Base-by-base conservation (phyloP, 2,797 vertebrate species). In the Phylloscopus collybita region DNA sequence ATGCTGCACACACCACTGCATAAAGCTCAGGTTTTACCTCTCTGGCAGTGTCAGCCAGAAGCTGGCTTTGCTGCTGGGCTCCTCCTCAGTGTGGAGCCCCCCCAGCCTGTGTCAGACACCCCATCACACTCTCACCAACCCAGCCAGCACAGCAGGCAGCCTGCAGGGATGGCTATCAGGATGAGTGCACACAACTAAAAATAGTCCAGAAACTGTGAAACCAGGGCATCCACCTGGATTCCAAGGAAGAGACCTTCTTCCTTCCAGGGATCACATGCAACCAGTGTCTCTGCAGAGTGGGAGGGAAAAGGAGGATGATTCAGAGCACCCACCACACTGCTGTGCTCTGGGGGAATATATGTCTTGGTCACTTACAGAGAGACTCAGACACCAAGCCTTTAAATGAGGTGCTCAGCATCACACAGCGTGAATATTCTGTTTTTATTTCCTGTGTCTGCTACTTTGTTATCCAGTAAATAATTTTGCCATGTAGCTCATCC, bases 21-120 rank as follows among this genome's bases (percentile, higher is more conserved):
- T 56, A 91, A 92, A 91, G 83, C 95, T 66, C 57, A 25, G 71
- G 73, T 8, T 94, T 97, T 92, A 80, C 54, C 16, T 88, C 81
- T 54, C 18, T 1, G 9, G 78, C 80, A 70, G 64, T 1, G 1
- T 4, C 50, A 78, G 71, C 15, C 65, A 79, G 80, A 42, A 71
- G 29, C 66, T 4, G 3, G 82, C 87, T 93, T 73, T 91, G 82
- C 80, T 95, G 38, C 57, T 4, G 3, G 88, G 61, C 64, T 86
- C 40, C 40, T 40, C 44, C 4, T 15, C 40, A 75, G 66, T 0
- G 2, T 6, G 26, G 75, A 94, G 56, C 49, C 66, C 80, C 86
- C 84, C 71, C 11, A 30, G 25, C 67, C 85, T 13, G 0, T 27
- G 59, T 62, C 86, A 91, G 73, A 72, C 34, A 17, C 53, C 56